Evolutionary conservation across 2,113 vertebrate species (phyloP), one percentile per base, ranked within the genome.

Genomic region (Amphiprion percula): DNA sequence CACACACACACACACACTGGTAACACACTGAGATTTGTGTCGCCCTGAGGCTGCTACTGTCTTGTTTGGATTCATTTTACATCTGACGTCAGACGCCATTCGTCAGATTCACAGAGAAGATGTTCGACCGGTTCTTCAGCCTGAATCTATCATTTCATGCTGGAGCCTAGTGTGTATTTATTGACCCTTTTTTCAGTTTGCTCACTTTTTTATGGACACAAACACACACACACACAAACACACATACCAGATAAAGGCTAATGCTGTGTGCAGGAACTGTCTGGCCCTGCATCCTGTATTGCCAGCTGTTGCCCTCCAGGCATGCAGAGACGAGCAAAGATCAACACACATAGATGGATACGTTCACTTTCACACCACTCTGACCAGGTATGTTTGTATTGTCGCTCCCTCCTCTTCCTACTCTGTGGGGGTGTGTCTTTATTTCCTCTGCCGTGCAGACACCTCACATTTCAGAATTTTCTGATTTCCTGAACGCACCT

Each of bases 301-400:
- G 58, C 60, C 90, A 91, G 89, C 92, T 91, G 92, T 77, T 89
- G 83, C 90, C 90, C 72, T 82, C 30, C n/a, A 79, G 87, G 19
- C 82, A 75, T 4, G 62, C 74, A 61, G 61, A 61, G 56, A 78
- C 2, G 41, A 15, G 30, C 7, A 41, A 6, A n/a, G 26, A 65
- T 15, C 17, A 49, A 52, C 9, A 53, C 41, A 39, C 8, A 37
- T 3, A 12, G 52, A 49, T 5, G 33, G 52, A 53, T 26, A n/a
- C 30, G 10, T 12, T 44, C 41, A 44, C 0, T 4, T 44, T 15
- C 41, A 44, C 14, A 15, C 39, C 16, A 3, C 41, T 30, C n/a
- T 12, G 12, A 47, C 46, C 26, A 24, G 30, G 12, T 24, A 44
- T 19, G 10, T 67, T 61, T 44, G 8, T 44, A 59, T 53, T 28